Base-by-base conservation (phyloP, 2,888 invertebrate species). In the Trachelus tabidus region DNA sequence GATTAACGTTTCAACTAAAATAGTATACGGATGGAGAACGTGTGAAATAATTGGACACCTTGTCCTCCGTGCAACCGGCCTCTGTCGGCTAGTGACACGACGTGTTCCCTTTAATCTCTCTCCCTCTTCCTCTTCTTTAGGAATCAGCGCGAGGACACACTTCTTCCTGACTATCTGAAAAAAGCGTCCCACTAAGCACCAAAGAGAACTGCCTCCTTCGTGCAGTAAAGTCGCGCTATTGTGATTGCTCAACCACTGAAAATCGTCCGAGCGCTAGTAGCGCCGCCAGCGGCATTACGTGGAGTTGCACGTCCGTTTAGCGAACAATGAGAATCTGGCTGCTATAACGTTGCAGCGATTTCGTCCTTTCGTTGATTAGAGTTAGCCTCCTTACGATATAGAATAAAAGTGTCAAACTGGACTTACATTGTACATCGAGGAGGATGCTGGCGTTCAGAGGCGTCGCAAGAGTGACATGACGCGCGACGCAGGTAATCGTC, bases 401-500 rank as follows among this genome's bases (percentile, higher is more conserved):
- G 56, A 56, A 23, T 23, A 23, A 56, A 23, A 56, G 23, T 56
- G 56, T 56, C 56, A 56, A 56, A 23, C 56, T 34, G 37, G 87
- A 94, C 95, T 95, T 91, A 95, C 95, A 95, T 92, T 95, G 93
- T 68, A 95, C 94, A 89, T 95, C 94, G 82, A 95, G 93, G 69
- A 94, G 92, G 69, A 94, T 93, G 79, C 94, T 93, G 83, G 94
- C 93, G 83, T 94, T 94, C 85, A 94, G 92, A 9, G 94, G 93
- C 68, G 92, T 91, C 33, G 93, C 90, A 83, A 94, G 90, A 11
- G 94, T 93, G 80, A 93, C 89, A 92, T 97, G 97, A 82, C 95
- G 93, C 83, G 97, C 96, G 83, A 95, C 94, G 90, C 98, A 98
- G 82, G 95, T 94, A 80, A 98, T 94, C 77, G 97, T 95, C 73